Percentiles rank a stretch among this genome's conserved stretches.
Conservation (phyloP, 2,113 vertebrate species). For the Indri indri region DNA sequence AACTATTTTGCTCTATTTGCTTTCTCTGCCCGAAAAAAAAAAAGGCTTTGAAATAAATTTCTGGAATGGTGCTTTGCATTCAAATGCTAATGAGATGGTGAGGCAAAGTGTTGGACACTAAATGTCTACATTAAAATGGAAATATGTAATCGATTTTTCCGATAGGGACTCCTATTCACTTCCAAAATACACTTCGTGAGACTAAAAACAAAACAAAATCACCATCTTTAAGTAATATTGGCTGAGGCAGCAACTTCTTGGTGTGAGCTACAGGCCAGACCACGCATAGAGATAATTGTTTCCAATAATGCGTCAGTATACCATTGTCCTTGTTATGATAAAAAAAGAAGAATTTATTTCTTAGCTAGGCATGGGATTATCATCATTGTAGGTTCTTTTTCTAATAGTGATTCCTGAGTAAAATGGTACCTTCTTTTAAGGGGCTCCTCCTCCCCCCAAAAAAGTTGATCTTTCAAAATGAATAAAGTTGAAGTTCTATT, state of each 20-base stretch:
- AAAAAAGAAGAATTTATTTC: conserved; percentile 44
- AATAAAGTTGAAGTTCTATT: neutral
- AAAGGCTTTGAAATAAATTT: conserved; percentile 57
- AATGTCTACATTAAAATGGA: conserved; percentile 75
- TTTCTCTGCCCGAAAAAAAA: conserved; percentile 37
- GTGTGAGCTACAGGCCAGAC: neutral
- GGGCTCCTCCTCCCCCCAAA: neutral
- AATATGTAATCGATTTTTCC: conserved; percentile 70
- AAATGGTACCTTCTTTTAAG: neutral
- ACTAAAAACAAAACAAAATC: conserved; percentile 35
- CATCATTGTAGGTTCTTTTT: neutral
- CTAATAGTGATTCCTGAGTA: neutral
- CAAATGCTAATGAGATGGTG: conserved; percentile 54
- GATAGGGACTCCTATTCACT: conserved; percentile 27
- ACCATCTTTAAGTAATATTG: conserved; percentile 26
- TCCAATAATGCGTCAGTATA: neutral
- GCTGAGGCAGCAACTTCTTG: conserved; percentile 66
- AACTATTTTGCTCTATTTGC: conserved; percentile 37
- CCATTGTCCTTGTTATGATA: conserved; percentile 30
- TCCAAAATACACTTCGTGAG: conserved; percentile 41
- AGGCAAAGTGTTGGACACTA: conserved; percentile 3
- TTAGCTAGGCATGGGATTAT: neutral
- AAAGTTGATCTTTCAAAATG: neutral
- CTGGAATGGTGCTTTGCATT: conserved; percentile 39
- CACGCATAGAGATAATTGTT: conserved; percentile 30